Conservation (phyloP, 2,113 vertebrate species). For the Phylloscopus trochiloides region DNA sequence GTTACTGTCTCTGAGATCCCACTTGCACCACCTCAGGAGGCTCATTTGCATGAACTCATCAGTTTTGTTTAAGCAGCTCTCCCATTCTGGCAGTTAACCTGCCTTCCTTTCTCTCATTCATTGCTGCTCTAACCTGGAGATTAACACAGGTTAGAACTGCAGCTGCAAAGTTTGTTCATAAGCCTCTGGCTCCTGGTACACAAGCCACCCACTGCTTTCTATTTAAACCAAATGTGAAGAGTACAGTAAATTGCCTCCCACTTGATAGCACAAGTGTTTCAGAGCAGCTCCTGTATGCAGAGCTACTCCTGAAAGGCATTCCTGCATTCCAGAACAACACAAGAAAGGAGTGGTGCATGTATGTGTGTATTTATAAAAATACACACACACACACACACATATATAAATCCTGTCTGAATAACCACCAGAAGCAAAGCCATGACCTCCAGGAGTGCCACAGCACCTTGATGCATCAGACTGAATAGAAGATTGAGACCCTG, state of each 20-base stretch:
- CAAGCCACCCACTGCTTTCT: constrained; percentile 61
- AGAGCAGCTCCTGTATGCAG: constrained; percentile 37
- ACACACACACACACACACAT: neutral
- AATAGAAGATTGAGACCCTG: neutral
- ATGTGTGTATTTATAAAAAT: neutral
- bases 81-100: neutral
- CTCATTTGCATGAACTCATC: neutral
- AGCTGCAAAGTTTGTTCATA: constrained; percentile 56
- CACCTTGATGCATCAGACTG: neutral
- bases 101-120: neutral
- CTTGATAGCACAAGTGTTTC: constrained; percentile 26
- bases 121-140: neutral
- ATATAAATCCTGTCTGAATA: neutral
- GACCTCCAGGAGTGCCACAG: neutral
- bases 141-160: constrained; percentile 23
- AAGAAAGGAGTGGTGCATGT: neutral
- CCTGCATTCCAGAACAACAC: neutral
- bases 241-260: constrained; percentile 66
- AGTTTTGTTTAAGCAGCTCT: neutral
- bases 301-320: constrained; percentile 1
- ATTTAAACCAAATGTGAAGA: constrained; percentile 59
- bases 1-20: neutral
- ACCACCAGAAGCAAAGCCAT: neutral
- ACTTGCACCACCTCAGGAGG: neutral
- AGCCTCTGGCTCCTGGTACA: constrained; percentile 37